Evolutionary conservation across 2,888 invertebrate species (phyloP), one percentile per base, ranked within the genome.

Genomic region (Germaria angustata): DNA sequence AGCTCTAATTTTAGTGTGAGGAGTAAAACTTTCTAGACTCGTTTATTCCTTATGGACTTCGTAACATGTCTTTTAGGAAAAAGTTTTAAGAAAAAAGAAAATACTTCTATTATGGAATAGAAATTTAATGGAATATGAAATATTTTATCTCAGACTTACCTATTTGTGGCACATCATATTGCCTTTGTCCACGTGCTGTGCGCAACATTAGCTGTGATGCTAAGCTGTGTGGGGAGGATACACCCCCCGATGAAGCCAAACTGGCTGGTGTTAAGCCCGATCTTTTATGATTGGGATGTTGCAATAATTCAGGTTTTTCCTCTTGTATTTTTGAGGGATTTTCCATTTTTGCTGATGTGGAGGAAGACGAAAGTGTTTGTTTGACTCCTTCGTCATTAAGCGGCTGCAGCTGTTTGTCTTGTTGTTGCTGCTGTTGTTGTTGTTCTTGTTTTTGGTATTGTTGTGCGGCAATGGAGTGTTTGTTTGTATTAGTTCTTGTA

Each of bases 111-210:
- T n/a, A n/a, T n/a, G n/a, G n/a, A n/a, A n/a, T n/a, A n/a, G n/a
- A n/a, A n/a, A n/a, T n/a, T n/a, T n/a, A n/a, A n/a, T n/a, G n/a
- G n/a, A n/a, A n/a, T n/a, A n/a, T n/a, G n/a, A n/a, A 32, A 57
- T 13, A 15, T 7, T 2, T 9, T 13, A 13, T 17, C 1, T 36
- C 24, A 22, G 1, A 93, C 94, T 93, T 89, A 96, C 96, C 96
- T 89, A 96, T 96, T 92, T 96, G 96, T 86, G 96, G 96, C 85
- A 96, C 96, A 92, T 96, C 96, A 92, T 96, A 96, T 88, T 95
- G 94, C 87, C 95, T 93, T 90, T 94, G 94, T 85, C 95, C 95
- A 86, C 96, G 93, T 81, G 95, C 93, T 79, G 95, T 94, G 87
- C 95, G 93, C 88, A 95, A 92, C 95, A 96, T 95, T 92, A 96